Percentiles rank a stretch among this genome's conserved stretches.
Conservation (phyloP, 2,113 vertebrate species). For the Sinocyclocheilus anshuiensis region DNA sequence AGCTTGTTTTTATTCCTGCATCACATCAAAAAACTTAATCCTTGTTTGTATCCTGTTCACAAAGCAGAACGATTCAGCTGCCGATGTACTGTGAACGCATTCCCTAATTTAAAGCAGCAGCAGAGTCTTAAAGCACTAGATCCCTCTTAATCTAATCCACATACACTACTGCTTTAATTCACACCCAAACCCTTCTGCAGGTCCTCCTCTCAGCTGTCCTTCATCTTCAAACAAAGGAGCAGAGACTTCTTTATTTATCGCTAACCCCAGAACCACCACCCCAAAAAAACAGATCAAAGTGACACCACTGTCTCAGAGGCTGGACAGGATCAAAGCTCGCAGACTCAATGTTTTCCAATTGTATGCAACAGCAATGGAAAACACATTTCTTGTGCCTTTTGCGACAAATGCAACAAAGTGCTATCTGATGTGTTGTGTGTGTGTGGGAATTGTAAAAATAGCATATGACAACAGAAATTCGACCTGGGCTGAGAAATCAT, state of each 20-base stretch:
- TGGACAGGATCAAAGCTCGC: conserved; percentile 71
- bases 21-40: conserved; percentile 21
- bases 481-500: not conserved
- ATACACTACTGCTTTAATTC: conserved; percentile 43
- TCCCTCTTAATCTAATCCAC: conserved; percentile 31
- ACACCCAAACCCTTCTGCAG: conserved; percentile 38
- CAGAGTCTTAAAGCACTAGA: not conserved
- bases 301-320: conserved; percentile 45
- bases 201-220: conserved; percentile 52
- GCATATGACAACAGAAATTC: not conserved
- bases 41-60: not conserved
- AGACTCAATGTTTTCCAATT: conserved; percentile 48
- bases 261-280: conserved; percentile 41
- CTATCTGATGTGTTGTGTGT: not conserved
- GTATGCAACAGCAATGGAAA: too few species aligned
- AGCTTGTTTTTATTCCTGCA: not conserved
- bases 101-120: conserved; percentile 40
- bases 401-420: not conserved
- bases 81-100: conserved; percentile 18
- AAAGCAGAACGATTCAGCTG: conserved; percentile 4
- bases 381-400: not conserved
- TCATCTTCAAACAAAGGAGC: conserved; percentile 61
- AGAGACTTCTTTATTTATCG: conserved; percentile 59
- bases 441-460: not conserved
- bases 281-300: conserved; percentile 61